Base-by-base conservation (phyloP, 2,113 vertebrate species). In the Salvelinus alpinus region DNA sequence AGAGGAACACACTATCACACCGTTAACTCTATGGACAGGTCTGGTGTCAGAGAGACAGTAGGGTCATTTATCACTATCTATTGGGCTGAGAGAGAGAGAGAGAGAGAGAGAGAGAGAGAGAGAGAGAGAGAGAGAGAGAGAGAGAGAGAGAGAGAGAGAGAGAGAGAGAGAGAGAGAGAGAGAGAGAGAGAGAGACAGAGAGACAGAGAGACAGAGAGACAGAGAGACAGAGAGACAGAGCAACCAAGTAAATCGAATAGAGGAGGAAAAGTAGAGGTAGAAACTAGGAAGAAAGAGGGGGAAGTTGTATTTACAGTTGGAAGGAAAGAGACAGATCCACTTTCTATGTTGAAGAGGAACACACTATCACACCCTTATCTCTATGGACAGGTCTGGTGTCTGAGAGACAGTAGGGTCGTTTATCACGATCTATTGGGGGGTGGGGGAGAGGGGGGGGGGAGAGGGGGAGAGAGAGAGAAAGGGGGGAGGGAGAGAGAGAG, bases 71-170 rank as follows among this genome's bases (percentile, higher is more conserved):
- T 70, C 68, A 70, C n/a, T 4, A 70, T 70, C n/a, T 70, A 24
- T 44, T 38, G n/a, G 65, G 67, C n/a, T 27, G 72, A 74, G 16
- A 18, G 51, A 85, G 84, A 88, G 82, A 78, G 83, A 89, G 78
- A 24, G 47, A 80, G 38, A 11, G 38, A 2, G 38, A 2, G 38
- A 38, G 34, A 84, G 85, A 88, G 83, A 78, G 82, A 89, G 78
- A n/a, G 62, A 80, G 34, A 34, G 6, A 6, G 34, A 34, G 34
- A 7, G 34, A 4, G 31, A 6, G 31, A 6, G 31, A 34, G 31
- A 34, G 5, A 31, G 31, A 5, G 31, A 6, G 5, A 6, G 5
- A 6, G 29, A 5, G 29, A 31, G 29, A 31, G 29, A 5, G 29
- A 31, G 29, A 31, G 29, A 31, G 4, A 31, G 29, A 5, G 4